phyloP scores from a whole-genome alignment of 2,113 vertebrate species.

The Ceyx melanurus region DNA sequence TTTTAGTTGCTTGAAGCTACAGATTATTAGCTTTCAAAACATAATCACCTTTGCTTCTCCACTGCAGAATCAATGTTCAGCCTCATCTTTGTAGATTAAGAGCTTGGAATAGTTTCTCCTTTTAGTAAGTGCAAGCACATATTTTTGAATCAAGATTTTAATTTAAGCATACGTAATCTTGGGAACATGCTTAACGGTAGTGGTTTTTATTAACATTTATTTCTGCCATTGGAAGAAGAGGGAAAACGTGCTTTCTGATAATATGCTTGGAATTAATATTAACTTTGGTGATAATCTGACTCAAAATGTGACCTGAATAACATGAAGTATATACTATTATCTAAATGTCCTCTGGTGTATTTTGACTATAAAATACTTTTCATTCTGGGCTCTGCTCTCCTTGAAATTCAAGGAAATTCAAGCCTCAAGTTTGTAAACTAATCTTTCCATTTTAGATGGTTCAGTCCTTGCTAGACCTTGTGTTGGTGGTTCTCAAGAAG shows the following conservation, averaged over 20 bases:
- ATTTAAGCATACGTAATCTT: background rate
- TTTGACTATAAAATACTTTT: background rate
- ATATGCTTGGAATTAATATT: background rate
- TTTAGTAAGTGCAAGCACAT: background rate
- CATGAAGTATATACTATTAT: background rate
- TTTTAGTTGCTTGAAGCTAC: background rate
- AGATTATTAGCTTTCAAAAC: background rate
- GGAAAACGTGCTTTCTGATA: background rate
- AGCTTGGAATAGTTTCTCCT: background rate
- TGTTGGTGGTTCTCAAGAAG: background rate
- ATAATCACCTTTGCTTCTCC: background rate
- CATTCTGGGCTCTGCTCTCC: background rate
- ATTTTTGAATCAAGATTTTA: slow-evolving; percentile 18
- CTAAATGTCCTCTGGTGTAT: background rate
- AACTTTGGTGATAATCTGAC: background rate
- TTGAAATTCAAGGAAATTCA: background rate
- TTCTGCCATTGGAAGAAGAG: background rate
- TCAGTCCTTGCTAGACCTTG: background rate
- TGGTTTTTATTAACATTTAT: background rate
- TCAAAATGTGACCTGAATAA: background rate
- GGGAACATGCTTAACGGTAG: background rate
- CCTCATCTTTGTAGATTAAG: background rate
- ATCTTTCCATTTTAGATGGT: background rate
- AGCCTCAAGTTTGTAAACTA: background rate
- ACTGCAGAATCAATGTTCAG: background rate